Evolutionary conservation across 1,140 invertebrate genomes (phyloP).

Genomic region (Lucilia sericata): DNA sequence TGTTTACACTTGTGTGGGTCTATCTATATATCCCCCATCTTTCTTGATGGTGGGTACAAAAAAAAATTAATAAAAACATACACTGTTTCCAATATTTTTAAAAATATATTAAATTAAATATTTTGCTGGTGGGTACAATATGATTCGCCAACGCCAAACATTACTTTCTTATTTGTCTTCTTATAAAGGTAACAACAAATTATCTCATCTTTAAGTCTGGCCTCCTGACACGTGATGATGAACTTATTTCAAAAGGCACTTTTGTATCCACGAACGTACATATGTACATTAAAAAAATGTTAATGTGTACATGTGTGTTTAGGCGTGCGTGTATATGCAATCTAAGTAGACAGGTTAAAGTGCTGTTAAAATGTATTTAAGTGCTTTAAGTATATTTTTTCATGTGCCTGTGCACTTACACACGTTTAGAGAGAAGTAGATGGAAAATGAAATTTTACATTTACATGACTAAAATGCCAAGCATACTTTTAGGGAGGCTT

Average conservation of each 20-base stretch:
- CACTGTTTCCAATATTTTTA: too few relatives aligned
- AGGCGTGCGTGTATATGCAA: neutral
- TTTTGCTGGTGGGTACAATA: too few relatives aligned
- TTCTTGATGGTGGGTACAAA: too few relatives aligned
- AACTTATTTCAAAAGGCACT: neutral
- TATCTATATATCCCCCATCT: too few relatives aligned
- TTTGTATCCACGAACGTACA: neutral
- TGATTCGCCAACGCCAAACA: too few relatives aligned
- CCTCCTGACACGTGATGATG: neutral
- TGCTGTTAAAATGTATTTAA: slow-evolving; percentile 12
- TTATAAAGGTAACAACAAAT: neutral
- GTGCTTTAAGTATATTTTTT: neutral
- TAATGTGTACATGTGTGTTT: neutral
- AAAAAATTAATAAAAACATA: too few relatives aligned
- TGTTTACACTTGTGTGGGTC: too few relatives aligned
- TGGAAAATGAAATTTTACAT: too few relatives aligned
- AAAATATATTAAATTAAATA: too few relatives aligned
- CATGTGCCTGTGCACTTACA: neutral
- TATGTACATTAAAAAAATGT: too few relatives aligned
- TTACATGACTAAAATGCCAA: neutral
- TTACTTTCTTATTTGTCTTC: neutral
- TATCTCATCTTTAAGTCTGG: neutral
- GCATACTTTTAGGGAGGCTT: neutral
- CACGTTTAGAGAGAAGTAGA: neutral
- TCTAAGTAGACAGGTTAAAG: neutral